Evolutionary conservation across 2,113 vertebrate species (phyloP), one percentile per base, ranked within the genome.

Genomic region (Corydoras maculifer): DNA sequence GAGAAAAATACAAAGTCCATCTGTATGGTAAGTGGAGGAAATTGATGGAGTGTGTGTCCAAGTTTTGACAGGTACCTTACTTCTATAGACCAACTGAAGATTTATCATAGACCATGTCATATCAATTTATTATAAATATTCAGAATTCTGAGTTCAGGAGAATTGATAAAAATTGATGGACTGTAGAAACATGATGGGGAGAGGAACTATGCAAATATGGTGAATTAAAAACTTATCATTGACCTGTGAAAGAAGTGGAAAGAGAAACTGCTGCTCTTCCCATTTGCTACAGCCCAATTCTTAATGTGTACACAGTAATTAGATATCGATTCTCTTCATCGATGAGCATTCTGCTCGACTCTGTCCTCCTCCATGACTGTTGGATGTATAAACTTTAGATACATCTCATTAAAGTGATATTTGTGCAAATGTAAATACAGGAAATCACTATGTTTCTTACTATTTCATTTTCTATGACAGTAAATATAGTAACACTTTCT

Each of bases 321-420:
- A 91, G 85, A 86, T 93, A 95, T 93, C 79, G 92, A 94, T 92
- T 90, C 57, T 76, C 51, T 0, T 69, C 89, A 86, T 90, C 90
- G 75, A 85, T 92, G 85, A 78, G 79, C 84, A 87, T 90, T 87
- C 84, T 12, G 75, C 82, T 78, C 64, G 73, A 32, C 57, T 67
- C 55, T 86, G 18, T 25, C 78, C 72, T 87, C 86, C 79, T 84
- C 74, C 35, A 9, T 74, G 75, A 74, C 79, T 74, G 73, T 79
- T 77, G 78, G 82, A 85, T 78, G 76, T 60, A 82, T 79, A 77
- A 71, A 83, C 80, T 87, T 86, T 84, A 74, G 89, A 85, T 79
- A 82, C 82, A 86, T 89, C 80, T 87, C 76, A 68, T 78, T 87
- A 83, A 68, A 78, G 35, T 67, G 54, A 31, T 59, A 77, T 81